A percentile compares a stretch with the other conserved stretches of the same genome.
Evolutionary conservation across 2,113 vertebrate genomes (phyloP).

Genomic region (Haemorhous mexicanus): DNA sequence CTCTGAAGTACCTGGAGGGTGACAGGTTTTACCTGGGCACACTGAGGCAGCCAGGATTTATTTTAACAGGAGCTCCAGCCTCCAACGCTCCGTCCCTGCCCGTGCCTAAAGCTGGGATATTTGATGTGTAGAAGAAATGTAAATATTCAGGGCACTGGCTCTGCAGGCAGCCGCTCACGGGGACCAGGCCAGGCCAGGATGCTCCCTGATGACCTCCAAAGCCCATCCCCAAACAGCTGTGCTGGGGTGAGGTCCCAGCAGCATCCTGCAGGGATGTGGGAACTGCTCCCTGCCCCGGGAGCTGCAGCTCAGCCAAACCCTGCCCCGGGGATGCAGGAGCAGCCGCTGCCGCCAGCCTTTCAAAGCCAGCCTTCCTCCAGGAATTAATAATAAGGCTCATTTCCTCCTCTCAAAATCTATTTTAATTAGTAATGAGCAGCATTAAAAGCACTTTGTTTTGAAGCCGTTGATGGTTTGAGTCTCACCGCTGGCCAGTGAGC

Average conservation of each 20-base stretch:
- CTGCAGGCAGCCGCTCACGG: background rate
- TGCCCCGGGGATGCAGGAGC: background rate
- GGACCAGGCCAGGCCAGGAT: rapidly evolving
- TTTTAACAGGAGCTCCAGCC: background rate
- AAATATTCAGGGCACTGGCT: background rate
- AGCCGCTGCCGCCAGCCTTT: rapidly evolving
- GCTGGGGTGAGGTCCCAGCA: background rate
- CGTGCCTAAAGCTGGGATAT: background rate
- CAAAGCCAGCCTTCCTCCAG: background rate
- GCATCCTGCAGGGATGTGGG: background rate
- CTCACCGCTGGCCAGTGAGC: background rate
- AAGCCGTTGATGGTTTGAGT: background rate
- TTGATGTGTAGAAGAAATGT: background rate
- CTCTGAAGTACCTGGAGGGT: background rate
- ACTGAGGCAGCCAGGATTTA: rapidly evolving
- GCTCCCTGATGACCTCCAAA: background rate
- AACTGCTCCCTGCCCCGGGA: background rate
- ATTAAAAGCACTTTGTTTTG: slow-evolving; percentile 30
- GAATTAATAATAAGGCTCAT: slow-evolving; percentile 41
- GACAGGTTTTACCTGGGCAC: background rate
- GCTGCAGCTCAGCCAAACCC: background rate
- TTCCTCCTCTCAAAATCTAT: slow-evolving; percentile 12
- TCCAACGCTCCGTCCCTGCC: rapidly evolving
- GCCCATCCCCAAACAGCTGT: rapidly evolving
- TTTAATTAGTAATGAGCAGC: slow-evolving; percentile 37